Evolutionary conservation across 2,888 invertebrate genomes (phyloP).

Genomic region (Odontomyia ornata): DNA sequence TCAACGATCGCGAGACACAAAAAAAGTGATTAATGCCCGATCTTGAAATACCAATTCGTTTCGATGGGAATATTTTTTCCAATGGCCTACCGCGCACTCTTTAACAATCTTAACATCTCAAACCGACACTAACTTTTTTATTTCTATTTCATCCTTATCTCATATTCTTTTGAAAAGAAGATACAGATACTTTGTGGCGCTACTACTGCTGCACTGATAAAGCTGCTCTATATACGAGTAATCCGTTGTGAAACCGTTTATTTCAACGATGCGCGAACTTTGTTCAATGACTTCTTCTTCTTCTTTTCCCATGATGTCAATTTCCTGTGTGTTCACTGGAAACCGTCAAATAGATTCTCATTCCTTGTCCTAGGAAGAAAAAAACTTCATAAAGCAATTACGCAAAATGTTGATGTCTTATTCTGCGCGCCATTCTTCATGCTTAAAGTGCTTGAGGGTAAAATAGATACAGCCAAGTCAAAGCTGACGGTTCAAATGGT

Average conservation of each 20-base stretch:
- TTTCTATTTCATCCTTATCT: background rate
- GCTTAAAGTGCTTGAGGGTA: background rate
- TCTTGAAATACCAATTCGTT: conserved; percentile 38
- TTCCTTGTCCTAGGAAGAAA: background rate
- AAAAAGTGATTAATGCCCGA: conserved; percentile 33
- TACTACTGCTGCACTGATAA: conserved; percentile 1
- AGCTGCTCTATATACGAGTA: background rate
- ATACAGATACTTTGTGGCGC: conserved; percentile 1
- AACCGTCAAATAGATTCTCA: conserved; percentile 21
- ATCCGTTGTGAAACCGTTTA: background rate
- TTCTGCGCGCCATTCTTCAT: conserved; percentile 26
- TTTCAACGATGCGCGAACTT: background rate
- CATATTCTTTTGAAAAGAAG: background rate
- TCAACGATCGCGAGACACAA: background rate
- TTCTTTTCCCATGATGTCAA: conserved; percentile 41
- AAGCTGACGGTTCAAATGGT: conserved; percentile 5
- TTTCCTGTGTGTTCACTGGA: conserved; percentile 23
- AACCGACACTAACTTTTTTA: conserved; percentile 32
- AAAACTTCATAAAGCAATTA: conserved; percentile 39
- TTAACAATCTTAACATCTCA: conserved; percentile 35
- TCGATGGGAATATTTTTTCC: conserved; percentile 35
- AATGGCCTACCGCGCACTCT: conserved; percentile 31
- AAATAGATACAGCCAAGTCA: background rate
- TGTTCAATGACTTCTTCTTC: conserved; percentile 6
- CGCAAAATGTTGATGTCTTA: conserved; percentile 45